Percentiles rank a stretch among this genome's conserved stretches.
phyloP scores from a whole-genome alignment of 2,888 invertebrate genomes.

The Apomyelois bistriatella region DNA sequence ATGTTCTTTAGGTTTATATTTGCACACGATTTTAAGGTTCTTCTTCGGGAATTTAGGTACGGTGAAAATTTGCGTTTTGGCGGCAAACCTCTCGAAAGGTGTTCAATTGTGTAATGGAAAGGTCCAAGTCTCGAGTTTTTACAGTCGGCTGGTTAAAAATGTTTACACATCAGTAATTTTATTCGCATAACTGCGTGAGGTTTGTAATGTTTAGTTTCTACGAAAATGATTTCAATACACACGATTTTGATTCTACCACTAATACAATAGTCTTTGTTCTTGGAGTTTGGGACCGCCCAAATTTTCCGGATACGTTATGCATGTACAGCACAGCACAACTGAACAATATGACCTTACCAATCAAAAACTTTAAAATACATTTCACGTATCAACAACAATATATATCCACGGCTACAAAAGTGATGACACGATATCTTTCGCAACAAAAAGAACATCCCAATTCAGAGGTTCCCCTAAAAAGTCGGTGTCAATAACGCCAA shows the following conservation, averaged over 20 bases:
- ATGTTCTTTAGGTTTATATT: constrained; percentile 19
- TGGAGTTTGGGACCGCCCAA: too few relatives aligned
- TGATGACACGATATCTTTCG: constrained; percentile 12
- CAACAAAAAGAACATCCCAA: constrained; percentile 15
- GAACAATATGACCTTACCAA: too few relatives aligned
- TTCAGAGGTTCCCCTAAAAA: constrained; percentile 24
- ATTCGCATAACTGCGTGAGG: constrained; percentile 23
- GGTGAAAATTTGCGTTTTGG: constrained; percentile 41
- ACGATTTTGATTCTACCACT: neutral
- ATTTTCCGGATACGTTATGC: too few relatives aligned
- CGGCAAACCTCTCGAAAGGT: constrained; percentile 60
- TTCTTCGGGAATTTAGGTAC: constrained; percentile 50
- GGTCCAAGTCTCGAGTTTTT: constrained; percentile 26
- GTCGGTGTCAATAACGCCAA: constrained; percentile 51
- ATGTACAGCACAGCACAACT: too few relatives aligned
- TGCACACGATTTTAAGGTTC: constrained; percentile 25
- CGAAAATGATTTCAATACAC: neutral
- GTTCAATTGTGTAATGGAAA: constrained; percentile 67
- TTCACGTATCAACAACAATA: neutral
- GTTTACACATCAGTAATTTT: constrained; percentile 56
- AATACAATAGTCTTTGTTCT: too few relatives aligned
- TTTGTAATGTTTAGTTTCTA: neutral
- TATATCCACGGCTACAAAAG: neutral
- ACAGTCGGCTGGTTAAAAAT: constrained; percentile 44
- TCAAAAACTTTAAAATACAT: neutral